These are phyloP conservation scores for Cetonia aurata DNA, from an alignment of 2,888 invertebrate genomes.

Conservation along the genomic window DNA sequence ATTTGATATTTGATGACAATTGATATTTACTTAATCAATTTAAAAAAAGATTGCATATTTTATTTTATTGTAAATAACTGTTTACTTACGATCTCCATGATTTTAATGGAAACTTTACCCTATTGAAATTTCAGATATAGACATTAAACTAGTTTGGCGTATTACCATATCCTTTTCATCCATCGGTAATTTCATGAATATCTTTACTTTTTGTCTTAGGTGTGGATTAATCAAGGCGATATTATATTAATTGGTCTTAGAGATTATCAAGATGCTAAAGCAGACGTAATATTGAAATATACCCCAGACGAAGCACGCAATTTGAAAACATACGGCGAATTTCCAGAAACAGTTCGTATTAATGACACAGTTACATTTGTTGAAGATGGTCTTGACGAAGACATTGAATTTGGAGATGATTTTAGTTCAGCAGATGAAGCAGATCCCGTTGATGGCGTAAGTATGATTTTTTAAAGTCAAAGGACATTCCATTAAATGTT, in stretches of 20 bases:
- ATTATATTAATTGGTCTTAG: slow-evolving; percentile 97
- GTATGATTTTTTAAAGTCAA: slow-evolving; percentile 42
- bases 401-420: slow-evolving; percentile 97
- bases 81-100: no score
- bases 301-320: slow-evolving; percentile 99
- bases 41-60: no score
- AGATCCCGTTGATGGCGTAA: slow-evolving; percentile 74
- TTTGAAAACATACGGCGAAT: slow-evolving; percentile 98
- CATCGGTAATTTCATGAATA: not conserved
- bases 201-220: slow-evolving; percentile 66
- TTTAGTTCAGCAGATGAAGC: slow-evolving; percentile 92
- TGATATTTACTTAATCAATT: no score
- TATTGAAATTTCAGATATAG: no score
- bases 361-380: slow-evolving; percentile 96
- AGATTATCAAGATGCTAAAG: slow-evolving; percentile 98
- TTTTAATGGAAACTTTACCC: no score
- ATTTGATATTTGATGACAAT: no score
- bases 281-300: slow-evolving; percentile 99
- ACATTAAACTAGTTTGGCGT: no score
- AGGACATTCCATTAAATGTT: slow-evolving; percentile 2
- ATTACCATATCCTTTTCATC: no score
- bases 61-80: no score
- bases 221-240: slow-evolving; percentile 99
- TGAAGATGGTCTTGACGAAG: slow-evolving; percentile 95
- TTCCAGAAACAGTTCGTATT: slow-evolving; percentile 98